These are phyloP conservation scores for Acrossocheilus wenchowensis DNA, from an alignment of 2,797 vertebrate genomes.

Conservation along the genomic window DNA sequence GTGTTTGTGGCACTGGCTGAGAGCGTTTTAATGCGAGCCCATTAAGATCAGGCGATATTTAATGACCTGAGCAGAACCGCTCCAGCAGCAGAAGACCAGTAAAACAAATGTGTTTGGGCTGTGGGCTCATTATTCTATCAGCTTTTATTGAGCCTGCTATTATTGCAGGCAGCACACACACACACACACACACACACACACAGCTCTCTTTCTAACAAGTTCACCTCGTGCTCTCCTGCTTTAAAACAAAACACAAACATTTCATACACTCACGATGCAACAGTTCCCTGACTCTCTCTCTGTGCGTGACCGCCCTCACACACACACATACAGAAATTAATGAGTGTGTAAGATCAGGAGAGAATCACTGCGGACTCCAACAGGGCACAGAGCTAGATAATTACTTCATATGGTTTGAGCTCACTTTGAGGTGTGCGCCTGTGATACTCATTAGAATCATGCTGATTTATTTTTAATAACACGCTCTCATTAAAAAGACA, in stretches of 20 bases:
- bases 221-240: background rate
- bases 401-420: constrained; percentile 18
- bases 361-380: background rate
- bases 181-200: constrained; percentile 10
- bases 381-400: constrained; percentile 33
- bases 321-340: constrained; percentile 4
- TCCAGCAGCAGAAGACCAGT: constrained; percentile 41
- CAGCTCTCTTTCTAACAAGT: constrained; percentile 2
- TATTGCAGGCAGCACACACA: constrained; percentile 27
- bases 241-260: constrained; percentile 19
- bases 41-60: constrained; percentile 47
- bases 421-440: constrained; percentile 36
- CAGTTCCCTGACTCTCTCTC: background rate
- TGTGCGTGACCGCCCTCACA: background rate
- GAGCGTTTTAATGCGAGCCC: constrained; percentile 33
- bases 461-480: constrained; percentile 37
- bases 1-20: constrained; percentile 16
- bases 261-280: constrained; percentile 15
- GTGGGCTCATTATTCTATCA: constrained; percentile 44
- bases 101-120: constrained; percentile 48
- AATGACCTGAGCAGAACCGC: constrained; percentile 32
- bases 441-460: constrained; percentile 32
- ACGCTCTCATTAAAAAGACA: constrained; percentile 16
- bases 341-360: background rate
- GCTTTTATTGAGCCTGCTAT: constrained; percentile 41